Percentiles rank a stretch among this genome's conserved stretches.
phyloP scores from a whole-genome alignment of 2,113 vertebrate species.

The Peromyscus californicus region DNA sequence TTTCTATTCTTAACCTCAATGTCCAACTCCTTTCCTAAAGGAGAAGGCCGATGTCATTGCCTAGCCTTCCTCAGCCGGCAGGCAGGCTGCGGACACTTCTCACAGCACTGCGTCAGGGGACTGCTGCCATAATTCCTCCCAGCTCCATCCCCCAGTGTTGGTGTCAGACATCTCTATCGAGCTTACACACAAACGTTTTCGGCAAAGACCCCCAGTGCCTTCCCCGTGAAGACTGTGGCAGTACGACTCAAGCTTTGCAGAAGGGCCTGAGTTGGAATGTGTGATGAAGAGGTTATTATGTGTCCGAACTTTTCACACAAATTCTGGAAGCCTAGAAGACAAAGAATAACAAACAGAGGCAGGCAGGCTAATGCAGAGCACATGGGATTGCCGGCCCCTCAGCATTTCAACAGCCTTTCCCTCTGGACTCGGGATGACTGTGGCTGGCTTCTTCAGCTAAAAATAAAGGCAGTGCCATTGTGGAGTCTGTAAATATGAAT shows the following conservation, averaged over 20 bases:
- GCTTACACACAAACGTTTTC: background rate
- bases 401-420: background rate
- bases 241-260: constrained; percentile 50
- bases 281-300: constrained; percentile 81
- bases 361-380: constrained; percentile 81
- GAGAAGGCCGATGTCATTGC: background rate
- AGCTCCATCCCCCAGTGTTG: background rate
- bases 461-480: background rate
- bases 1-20: background rate
- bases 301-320: constrained; percentile 79
- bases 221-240: constrained; percentile 23
- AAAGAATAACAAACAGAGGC: constrained; percentile 83
- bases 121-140: background rate
- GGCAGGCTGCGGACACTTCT: background rate
- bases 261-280: constrained; percentile 37
- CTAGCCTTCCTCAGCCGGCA: background rate
- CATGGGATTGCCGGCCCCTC: constrained; percentile 63
- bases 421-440: background rate
- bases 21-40: background rate
- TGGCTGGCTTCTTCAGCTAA: background rate
- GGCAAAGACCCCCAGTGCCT: background rate
- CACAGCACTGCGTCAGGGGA: fast-evolving
- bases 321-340: constrained; percentile 59
- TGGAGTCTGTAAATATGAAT: background rate
- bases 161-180: background rate